Evolutionary conservation across 2,888 invertebrate species (phyloP), one percentile per base, ranked within the genome.

Genomic region (Dendrolimus pini): DNA sequence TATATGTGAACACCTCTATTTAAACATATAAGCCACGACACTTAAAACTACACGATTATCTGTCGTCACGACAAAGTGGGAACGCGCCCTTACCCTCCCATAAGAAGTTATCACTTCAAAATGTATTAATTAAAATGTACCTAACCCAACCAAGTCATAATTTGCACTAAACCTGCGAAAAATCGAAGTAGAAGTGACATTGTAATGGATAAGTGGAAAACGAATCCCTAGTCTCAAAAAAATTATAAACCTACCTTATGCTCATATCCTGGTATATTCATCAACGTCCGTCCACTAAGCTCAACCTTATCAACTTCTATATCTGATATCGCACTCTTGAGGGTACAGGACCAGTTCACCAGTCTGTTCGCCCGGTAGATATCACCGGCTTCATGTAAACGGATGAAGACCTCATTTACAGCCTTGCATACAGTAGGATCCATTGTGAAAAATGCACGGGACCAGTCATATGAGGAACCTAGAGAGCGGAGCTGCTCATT

Each of bases 271-370:
- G 99, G 99, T 65, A 99, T 97, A 41, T 93, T 76, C 55, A 99
- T 79, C 67, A 96, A 80, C 0, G 98, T 99, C 56, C 95, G 91
- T 0, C 98, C 98, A 3, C 93, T 78, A 53, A 99, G 84, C 77
- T 99, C 97, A 53, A 96, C 82, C 86, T 99, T 99, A 80, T 99
- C 99, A 2, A 99, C 98, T 87, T 99, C 99, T 65, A 99, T 99
- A 79, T 99, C 99, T 0, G 99, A 99, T 68, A 99, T 99, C 9
- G 99, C 99, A 56, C 98, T 99, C 77, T 97, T 97, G 12, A 99
- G 89, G 0, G 96, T 93, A 77, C 99, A 99, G 0, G 98, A 99
- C 99, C 99, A 99, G 91, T 99, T 99, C 6, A 99, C 99, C 9
- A 99, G 93, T 53, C 78, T 93, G 72, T 97, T 97, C 56, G 97